Evolutionary conservation across 2,797 vertebrate species (phyloP), one percentile per base, ranked within the genome.

Genomic region (Cyprinodon diabolis): DNA sequence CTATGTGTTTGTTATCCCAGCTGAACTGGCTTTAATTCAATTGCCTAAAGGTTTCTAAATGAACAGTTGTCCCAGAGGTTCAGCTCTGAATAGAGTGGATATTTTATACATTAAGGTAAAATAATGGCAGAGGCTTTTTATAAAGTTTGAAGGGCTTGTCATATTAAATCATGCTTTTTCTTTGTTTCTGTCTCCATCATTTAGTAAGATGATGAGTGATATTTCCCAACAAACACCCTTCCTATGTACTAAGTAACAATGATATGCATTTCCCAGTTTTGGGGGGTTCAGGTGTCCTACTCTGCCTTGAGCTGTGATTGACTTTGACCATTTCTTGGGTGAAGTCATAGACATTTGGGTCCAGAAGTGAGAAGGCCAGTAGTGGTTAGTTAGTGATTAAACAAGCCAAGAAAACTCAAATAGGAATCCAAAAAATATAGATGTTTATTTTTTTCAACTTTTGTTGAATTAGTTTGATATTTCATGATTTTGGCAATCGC

Each of bases 141-240:
- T 79, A 79, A 68, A 83, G 67, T 84, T 82, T 87, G 92, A 91
- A 81, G 82, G 79, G 82, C 87, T 72, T 87, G 85, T 93, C 88
- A 90, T 71, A 89, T 81, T 87, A 85, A 89, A 86, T 84, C 72
- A 81, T 90, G 72, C 75, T 87, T 84, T 87, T 43, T 88, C 90
- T 92, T 92, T 83, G 81, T 70, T 63, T 87, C 87, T 83, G 88
- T 92, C 91, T 77, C 78, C 84, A 80, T 86, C 77, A 86, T 86
- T 92, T 92, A 90, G 82, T 13, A 3, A 74, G 72, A 49, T 25
- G 1, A 21, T 45, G 76, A 80, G 75, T 87, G 80, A 89, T 81
- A 88, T 87, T 87, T 91, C 72, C 84, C 80, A 75, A 87, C 92
- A 88, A 90, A 91, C 86, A 66, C 66, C 75, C 74, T 87, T 80